Evolutionary conservation across 1,140 invertebrate genomes (phyloP).

Genomic region (Helicoverpa zea): DNA sequence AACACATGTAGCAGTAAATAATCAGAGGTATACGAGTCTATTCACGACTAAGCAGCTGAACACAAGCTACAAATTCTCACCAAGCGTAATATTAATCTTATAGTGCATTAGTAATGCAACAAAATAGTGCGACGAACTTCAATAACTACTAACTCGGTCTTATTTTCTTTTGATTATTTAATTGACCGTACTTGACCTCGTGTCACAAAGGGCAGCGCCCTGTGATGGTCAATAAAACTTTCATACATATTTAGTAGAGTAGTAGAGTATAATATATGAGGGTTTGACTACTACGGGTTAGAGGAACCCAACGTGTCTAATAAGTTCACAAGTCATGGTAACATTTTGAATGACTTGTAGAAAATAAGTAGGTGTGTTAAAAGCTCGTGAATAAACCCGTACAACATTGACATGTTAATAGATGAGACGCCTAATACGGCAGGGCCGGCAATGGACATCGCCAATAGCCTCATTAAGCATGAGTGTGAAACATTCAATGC

Average conservation of each 20-base stretch:
- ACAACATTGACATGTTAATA: constrained; percentile 22
- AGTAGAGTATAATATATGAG: not conserved
- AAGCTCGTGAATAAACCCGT: constrained; percentile 37
- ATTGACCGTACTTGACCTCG: constrained; percentile 75
- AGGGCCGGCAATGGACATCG: constrained; percentile 14
- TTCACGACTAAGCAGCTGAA: not conserved
- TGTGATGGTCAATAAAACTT: constrained; percentile 56
- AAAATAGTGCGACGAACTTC: not conserved
- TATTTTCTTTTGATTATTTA: constrained; percentile 68
- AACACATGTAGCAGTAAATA: not conserved
- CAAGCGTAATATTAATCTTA: too few relatives aligned
- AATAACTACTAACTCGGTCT: constrained; percentile 1
- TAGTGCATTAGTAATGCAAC: not conserved
- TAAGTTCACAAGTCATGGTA: not conserved
- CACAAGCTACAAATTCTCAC: not conserved
- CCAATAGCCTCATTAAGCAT: constrained; percentile 28
- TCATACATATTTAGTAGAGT: constrained; percentile 33
- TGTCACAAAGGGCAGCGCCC: constrained; percentile 66
- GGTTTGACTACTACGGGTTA: not conserved
- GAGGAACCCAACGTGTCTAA: not conserved
- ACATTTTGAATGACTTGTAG: not conserved
- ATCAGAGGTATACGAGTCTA: not conserved
- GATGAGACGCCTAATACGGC: constrained; percentile 18
- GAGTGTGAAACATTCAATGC: constrained; percentile 14
- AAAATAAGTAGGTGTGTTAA: constrained; percentile 3